These are phyloP conservation scores for Perca flavescens DNA, from an alignment of 2,113 vertebrate genomes.

Conservation along the genomic window DNA sequence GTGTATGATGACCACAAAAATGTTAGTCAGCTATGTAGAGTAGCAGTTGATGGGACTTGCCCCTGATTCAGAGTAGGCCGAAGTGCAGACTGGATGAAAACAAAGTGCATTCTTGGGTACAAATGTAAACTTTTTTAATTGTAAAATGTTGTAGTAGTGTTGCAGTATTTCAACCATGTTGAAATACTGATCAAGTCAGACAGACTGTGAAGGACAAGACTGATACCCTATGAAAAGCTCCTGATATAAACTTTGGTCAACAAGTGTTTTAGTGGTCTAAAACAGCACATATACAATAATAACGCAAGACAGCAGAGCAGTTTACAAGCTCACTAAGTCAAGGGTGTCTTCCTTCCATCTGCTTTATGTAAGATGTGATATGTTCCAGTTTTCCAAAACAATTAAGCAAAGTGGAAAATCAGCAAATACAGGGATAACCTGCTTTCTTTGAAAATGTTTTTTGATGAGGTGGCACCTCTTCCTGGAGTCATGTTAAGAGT, in stretches of 20 bases:
- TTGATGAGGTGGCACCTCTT: conserved; percentile 11
- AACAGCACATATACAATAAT: neutral
- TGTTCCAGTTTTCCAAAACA: neutral
- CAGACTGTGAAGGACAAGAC: neutral
- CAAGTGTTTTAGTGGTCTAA: neutral
- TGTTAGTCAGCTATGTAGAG: neutral
- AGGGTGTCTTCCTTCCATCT: neutral
- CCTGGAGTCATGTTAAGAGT: neutral
- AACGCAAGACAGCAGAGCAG: neutral
- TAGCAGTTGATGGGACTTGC: neutral
- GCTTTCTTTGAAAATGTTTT: neutral
- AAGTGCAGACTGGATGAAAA: no score
- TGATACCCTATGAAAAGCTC: neutral
- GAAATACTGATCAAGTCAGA: neutral
- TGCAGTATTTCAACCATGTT: no score
- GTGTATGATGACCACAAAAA: neutral
- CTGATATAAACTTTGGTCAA: neutral
- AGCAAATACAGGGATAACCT: neutral
- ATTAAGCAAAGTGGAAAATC: neutral
- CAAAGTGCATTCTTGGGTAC: no score
- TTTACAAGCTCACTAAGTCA: neutral
- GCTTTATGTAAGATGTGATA: neutral
- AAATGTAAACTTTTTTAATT: no score
- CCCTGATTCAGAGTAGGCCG: neutral
- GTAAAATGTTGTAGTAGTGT: no score